Conservation (phyloP, 2,113 vertebrate species). For the Lophochroa leadbeateri region DNA sequence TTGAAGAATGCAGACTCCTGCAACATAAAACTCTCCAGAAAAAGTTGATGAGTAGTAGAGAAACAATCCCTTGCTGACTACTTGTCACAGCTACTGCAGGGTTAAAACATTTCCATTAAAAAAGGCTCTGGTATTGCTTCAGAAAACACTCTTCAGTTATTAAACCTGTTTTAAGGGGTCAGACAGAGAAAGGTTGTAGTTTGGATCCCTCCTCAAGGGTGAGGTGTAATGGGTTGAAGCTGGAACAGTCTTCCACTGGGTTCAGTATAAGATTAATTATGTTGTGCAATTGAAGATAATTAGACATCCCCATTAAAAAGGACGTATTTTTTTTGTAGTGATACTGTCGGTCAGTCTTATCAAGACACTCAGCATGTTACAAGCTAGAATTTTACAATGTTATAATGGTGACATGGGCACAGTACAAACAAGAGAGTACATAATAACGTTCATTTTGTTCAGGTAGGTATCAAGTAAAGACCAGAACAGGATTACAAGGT, state of each 20-base stretch:
- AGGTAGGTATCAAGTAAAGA: not conserved
- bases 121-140: not conserved
- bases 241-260: not conserved
- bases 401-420: not conserved
- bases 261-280: not conserved
- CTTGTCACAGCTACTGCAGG: not conserved
- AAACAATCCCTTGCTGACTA: not conserved
- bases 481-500: not conserved
- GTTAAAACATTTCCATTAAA: not conserved
- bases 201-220: not conserved
- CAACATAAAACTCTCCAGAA: not conserved
- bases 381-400: not conserved
- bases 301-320: not conserved
- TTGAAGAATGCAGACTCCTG: not conserved
- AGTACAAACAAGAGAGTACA: not conserved
- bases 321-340: not conserved
- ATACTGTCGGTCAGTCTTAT: not conserved
- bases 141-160: not conserved
- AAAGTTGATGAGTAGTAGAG: not conserved
- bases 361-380: not conserved
- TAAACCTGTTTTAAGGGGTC: not conserved
- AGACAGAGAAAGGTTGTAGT: not conserved
- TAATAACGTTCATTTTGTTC: not conserved
- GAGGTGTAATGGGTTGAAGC: not conserved
- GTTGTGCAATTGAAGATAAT: not conserved